Percentiles rank a stretch among this genome's conserved stretches.
Conservation (phyloP, 2,888 invertebrate species). For the Pammene aurita region DNA sequence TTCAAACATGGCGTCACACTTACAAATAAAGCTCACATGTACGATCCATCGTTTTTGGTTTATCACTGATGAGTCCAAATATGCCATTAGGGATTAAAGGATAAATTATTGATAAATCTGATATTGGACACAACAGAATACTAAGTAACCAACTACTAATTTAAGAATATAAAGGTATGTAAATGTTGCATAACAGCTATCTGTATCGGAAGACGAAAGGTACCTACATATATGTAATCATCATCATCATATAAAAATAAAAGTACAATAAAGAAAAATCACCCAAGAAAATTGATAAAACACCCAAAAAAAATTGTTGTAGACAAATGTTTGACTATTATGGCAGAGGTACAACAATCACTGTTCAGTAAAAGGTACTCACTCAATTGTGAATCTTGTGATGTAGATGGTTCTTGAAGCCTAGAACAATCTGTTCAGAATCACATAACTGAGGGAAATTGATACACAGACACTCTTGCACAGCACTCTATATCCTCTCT, state of each 20-base stretch:
- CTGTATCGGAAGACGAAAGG: too few species aligned
- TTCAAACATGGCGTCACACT: constrained; percentile 38
- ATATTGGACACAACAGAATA: background rate
- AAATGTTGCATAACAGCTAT: too few species aligned
- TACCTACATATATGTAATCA: too few species aligned
- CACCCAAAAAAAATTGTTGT: background rate
- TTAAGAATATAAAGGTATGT: too few species aligned
- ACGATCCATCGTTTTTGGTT: constrained; percentile 24
- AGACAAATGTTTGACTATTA: background rate
- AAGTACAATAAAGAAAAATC: background rate
- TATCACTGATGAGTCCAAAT: constrained; percentile 34
- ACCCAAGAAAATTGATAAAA: background rate
- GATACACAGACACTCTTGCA: background rate
- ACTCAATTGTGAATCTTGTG: constrained; percentile 11
- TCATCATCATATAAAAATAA: too few species aligned
- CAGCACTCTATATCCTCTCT: too few species aligned
- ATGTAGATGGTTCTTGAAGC: constrained; percentile 9
- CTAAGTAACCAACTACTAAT: background rate
- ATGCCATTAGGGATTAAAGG: constrained; percentile 18
- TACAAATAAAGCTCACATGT: constrained; percentile 39
- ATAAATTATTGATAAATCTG: background rate
- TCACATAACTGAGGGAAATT: background rate
- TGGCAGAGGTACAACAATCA: background rate
- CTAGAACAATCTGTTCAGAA: constrained; percentile 7
- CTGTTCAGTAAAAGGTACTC: background rate